phyloP scores from a whole-genome alignment of 2,888 invertebrate genomes.

The Calephelis perditalis region DNA sequence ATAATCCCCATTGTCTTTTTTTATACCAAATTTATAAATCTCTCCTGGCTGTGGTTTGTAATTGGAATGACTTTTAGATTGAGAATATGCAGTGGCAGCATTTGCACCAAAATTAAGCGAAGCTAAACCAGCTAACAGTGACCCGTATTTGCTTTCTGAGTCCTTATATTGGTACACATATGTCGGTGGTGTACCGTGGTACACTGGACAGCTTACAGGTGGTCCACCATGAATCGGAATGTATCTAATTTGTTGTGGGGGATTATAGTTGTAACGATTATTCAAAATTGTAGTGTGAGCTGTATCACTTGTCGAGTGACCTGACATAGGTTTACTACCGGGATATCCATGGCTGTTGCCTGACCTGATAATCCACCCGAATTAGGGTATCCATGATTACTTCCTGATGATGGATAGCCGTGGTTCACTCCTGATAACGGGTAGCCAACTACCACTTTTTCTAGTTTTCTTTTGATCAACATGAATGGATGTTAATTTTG shows the following conservation, averaged over 20 bases:
- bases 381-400: slow-evolving; percentile 32
- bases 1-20: slow-evolving; percentile 60
- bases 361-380: slow-evolving; percentile 31
- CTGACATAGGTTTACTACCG: slow-evolving; percentile 35
- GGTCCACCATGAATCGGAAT: slow-evolving; percentile 46
- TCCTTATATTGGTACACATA: slow-evolving; percentile 64
- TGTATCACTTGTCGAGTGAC: slow-evolving; percentile 28
- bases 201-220: slow-evolving; percentile 54
- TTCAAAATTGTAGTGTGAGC: slow-evolving; percentile 45
- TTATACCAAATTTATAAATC: slow-evolving; percentile 60
- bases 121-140: slow-evolving; percentile 58
- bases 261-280: slow-evolving; percentile 58
- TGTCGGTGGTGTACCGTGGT: slow-evolving; percentile 54
- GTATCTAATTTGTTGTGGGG: slow-evolving; percentile 59
- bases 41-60: slow-evolving; percentile 56
- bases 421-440: slow-evolving; percentile 34
- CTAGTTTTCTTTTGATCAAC: too few relatives aligned
- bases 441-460: slow-evolving; percentile 21
- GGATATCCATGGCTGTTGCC: slow-evolving; percentile 34
- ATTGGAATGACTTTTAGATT: slow-evolving; percentile 36
- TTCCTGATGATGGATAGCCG: slow-evolving; percentile 35
- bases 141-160: slow-evolving; percentile 66
- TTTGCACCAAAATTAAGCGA: slow-evolving; percentile 61
- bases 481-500: too few relatives aligned
- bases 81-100: slow-evolving; percentile 45